phyloP scores from a whole-genome alignment of 1,140 invertebrate genomes.

The Physella acuta region DNA sequence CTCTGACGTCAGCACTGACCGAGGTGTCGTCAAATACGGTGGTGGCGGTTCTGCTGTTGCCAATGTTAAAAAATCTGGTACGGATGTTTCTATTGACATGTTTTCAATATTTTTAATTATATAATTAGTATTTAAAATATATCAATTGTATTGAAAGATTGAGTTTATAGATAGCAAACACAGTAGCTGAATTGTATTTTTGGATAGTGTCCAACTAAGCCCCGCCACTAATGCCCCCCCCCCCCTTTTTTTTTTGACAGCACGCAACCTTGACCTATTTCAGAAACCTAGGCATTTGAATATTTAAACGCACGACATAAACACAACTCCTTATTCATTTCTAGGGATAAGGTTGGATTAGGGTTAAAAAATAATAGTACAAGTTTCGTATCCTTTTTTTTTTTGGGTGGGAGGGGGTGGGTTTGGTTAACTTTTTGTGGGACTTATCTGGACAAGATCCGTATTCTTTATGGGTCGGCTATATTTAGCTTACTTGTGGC shows the following conservation, averaged over 20 bases:
- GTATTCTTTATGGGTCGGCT: no score
- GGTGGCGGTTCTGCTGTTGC: conserved; percentile 61
- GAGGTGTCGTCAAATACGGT: conserved; percentile 64
- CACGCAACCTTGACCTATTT: neutral
- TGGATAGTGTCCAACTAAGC: neutral
- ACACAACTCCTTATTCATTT: no score
- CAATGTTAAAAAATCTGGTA: conserved; percentile 59
- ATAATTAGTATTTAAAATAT: neutral
- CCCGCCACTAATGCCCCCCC: neutral
- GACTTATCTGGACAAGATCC: no score
- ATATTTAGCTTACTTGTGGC: neutral
- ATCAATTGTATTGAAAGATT: neutral
- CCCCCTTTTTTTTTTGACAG: neutral
- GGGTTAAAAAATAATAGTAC: no score
- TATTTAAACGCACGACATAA: no score
- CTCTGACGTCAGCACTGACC: conserved; percentile 57
- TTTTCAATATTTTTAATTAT: neutral
- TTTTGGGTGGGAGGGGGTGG: no score
- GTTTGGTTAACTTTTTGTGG: no score
- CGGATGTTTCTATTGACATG: conserved; percentile 10
- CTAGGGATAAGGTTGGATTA: no score
- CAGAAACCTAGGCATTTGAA: no score
- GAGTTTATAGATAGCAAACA: neutral
- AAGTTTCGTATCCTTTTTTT: no score
- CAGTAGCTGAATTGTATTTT: no score